Evolutionary conservation across 2,113 vertebrate genomes (phyloP).

Genomic region (Vidua chalybeata): DNA sequence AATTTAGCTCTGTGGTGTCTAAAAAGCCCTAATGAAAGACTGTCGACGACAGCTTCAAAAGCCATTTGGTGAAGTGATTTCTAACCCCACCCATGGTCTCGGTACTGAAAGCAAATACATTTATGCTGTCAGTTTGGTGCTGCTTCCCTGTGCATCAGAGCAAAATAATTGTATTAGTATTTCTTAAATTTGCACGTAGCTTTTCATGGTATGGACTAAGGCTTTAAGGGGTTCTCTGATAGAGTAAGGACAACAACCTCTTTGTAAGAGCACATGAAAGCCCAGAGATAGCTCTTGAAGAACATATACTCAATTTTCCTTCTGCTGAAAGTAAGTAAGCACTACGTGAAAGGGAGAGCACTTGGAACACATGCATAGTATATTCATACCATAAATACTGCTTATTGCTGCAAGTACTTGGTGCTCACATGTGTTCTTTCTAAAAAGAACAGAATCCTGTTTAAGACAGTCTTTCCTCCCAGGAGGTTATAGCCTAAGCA

Average conservation of each 20-base stretch:
- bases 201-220: not conserved
- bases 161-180: not conserved
- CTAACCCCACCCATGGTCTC: not conserved
- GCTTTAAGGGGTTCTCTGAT: not conserved
- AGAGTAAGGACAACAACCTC: not conserved
- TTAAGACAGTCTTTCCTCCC: not conserved
- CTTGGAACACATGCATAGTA: not conserved
- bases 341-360: not conserved
- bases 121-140: not conserved
- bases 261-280: not conserved
- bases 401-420: not conserved
- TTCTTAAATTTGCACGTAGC: not conserved
- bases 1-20: not conserved
- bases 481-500: not conserved
- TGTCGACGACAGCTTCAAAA: not conserved
- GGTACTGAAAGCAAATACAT: not conserved
- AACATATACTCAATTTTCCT: not conserved
- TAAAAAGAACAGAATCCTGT: not conserved
- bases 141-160: not conserved
- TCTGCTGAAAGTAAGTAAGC: not conserved
- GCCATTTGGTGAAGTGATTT: not conserved
- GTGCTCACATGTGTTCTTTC: not conserved
- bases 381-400: not conserved
- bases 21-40: slow-evolving; percentile 35
- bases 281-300: not conserved